A percentile compares a stretch with the other conserved stretches of the same genome.
These are phyloP conservation scores for Carcina quercana DNA, from an alignment of 2,888 invertebrate genomes.

Conservation along the genomic window DNA sequence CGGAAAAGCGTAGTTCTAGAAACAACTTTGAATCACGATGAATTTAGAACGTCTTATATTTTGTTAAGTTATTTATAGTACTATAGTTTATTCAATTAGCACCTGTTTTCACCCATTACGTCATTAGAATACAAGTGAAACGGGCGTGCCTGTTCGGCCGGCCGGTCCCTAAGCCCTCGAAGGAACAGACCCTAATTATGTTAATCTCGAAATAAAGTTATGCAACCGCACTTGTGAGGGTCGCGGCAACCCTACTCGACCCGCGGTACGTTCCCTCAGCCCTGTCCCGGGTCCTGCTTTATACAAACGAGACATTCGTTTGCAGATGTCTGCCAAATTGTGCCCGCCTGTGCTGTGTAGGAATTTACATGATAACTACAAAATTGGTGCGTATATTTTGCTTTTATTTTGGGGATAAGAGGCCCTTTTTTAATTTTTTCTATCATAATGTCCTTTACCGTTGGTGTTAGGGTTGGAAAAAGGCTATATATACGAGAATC, in stretches of 20 bases:
- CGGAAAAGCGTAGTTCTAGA: too few species aligned
- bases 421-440: too few species aligned
- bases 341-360: neutral
- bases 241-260: conserved; percentile 31
- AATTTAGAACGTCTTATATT: too few species aligned
- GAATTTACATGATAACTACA: neutral
- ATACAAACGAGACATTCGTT: conserved; percentile 32
- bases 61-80: neutral
- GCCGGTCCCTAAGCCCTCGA: conserved; percentile 37
- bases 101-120: conserved; percentile 38
- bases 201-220: conserved; percentile 68
- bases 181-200: conserved; percentile 58
- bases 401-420: neutral
- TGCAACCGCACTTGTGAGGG: conserved; percentile 57
- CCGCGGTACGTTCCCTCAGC: conserved; percentile 41
- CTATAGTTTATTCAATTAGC: conserved; percentile 26
- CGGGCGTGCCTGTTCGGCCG: conserved; percentile 31
- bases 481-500: too few species aligned
- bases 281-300: conserved; percentile 31
- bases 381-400: neutral
- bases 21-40: too few species aligned
- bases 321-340: conserved; percentile 13
- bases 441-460: too few species aligned
- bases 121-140: conserved; percentile 33
- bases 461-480: too few species aligned